These are phyloP conservation scores for Lydus trimaculatus DNA, from an alignment of 2,888 invertebrate species.

Conservation along the genomic window DNA sequence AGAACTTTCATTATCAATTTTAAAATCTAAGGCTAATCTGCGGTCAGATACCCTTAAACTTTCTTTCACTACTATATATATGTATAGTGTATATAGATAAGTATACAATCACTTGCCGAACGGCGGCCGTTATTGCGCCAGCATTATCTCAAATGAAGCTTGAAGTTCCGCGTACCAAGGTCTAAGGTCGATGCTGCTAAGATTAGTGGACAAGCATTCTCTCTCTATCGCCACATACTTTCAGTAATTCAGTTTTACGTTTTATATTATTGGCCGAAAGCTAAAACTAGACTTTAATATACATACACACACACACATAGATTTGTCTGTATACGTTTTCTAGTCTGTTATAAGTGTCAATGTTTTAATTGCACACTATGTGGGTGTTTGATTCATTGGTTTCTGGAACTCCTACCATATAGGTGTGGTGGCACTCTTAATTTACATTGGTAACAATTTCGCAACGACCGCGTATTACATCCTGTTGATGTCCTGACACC, in stretches of 20 bases:
- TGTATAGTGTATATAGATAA: neutral
- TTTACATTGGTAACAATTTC: conserved; percentile 18
- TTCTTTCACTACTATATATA: neutral
- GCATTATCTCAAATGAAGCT: conserved; percentile 45
- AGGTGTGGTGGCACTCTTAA: conserved; percentile 27
- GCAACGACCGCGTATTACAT: conserved; percentile 19
- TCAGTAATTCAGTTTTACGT: neutral
- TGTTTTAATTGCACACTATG: conserved; percentile 35
- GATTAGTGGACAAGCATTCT: conserved; percentile 8
- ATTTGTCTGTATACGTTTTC: too few species aligned
- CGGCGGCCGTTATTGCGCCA: conserved; percentile 38
- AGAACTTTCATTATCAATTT: conserved; percentile 14
- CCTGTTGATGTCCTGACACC: conserved; percentile 21
- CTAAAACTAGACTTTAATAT: conserved; percentile 14
- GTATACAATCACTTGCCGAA: conserved; percentile 39
- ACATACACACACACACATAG: too few species aligned
- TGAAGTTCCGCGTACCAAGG: conserved; percentile 53
- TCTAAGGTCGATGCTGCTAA: conserved; percentile 45
- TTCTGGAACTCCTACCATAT: conserved; percentile 29
- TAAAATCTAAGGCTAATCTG: conserved; percentile 30
- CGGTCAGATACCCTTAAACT: conserved; percentile 32
- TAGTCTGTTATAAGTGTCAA: conserved; percentile 31
- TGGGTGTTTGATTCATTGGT: conserved; percentile 39
- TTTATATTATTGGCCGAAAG: conserved; percentile 3
- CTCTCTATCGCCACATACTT: neutral